Evolutionary conservation across 2,113 vertebrate species (phyloP).

Genomic region (Neotoma lepida): DNA sequence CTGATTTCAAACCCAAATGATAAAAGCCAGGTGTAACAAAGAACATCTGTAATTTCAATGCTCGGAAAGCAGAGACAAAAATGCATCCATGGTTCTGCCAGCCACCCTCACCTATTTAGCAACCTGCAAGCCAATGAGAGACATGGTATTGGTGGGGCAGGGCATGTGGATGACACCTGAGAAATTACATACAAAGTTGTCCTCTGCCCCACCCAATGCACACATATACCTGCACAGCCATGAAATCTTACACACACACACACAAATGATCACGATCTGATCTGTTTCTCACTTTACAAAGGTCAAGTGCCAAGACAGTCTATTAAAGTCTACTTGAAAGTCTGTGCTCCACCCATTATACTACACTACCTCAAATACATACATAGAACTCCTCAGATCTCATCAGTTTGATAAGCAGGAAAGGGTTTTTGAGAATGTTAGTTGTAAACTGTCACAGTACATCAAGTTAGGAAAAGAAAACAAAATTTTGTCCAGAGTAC

Average conservation of each 20-base stretch:
- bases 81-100: too few species aligned
- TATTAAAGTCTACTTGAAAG: not conserved
- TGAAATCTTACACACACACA: not conserved
- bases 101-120: not conserved
- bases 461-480: constrained; percentile 1
- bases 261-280: not conserved
- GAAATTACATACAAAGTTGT: not conserved
- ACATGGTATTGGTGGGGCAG: not conserved
- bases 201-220: not conserved
- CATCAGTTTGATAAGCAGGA: not conserved
- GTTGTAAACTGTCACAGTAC: not conserved
- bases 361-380: not conserved
- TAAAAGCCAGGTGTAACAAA: not conserved
- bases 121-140: not conserved
- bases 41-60: too few species aligned
- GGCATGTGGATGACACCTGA: not conserved
- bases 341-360: not conserved
- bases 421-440: not conserved
- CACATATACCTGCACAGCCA: not conserved
- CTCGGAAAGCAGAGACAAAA: not conserved
- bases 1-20: not conserved
- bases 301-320: not conserved
- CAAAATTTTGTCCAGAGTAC: constrained; percentile 2
- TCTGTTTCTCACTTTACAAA: not conserved
- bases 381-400: not conserved